These are phyloP conservation scores for Sebastes hopkinsi DNA, from an alignment of 2,797 vertebrate species.

Conservation along the genomic window DNA sequence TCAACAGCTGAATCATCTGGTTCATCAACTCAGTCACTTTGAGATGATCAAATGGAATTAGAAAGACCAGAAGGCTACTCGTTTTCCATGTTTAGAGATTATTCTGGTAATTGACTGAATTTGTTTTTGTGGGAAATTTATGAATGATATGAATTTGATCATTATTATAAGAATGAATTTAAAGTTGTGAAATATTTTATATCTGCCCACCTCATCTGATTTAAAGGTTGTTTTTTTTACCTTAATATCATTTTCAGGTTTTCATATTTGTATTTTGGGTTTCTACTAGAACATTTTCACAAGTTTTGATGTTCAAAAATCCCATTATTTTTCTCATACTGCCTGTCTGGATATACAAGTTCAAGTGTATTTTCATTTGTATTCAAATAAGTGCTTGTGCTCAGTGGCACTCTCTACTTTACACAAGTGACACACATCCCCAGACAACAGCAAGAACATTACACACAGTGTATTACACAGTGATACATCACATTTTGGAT, in stretches of 20 bases:
- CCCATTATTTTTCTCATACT: neutral
- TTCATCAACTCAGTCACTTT: neutral
- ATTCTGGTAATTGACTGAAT: neutral
- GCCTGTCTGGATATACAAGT: neutral
- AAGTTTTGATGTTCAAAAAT: neutral
- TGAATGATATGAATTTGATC: too few species aligned
- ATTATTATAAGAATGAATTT: neutral
- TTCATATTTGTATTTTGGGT: neutral
- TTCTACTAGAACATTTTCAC: neutral
- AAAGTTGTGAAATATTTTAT: neutral
- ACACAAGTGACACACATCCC: too few species aligned
- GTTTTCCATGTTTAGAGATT: neutral
- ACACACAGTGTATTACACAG: too few species aligned
- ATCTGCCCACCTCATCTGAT: neutral
- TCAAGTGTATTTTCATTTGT: too few species aligned
- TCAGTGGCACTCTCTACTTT: too few species aligned
- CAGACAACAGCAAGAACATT: too few species aligned
- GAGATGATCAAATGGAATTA: neutral
- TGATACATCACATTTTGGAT: too few species aligned
- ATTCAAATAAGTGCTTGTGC: too few species aligned
- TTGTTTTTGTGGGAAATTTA: neutral
- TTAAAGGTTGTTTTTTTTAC: neutral
- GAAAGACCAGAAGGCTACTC: neutral
- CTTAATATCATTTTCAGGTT: neutral
- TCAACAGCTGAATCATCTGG: neutral